Conservation (phyloP, 2,113 vertebrate genomes). For the Ceyx melanurus region DNA sequence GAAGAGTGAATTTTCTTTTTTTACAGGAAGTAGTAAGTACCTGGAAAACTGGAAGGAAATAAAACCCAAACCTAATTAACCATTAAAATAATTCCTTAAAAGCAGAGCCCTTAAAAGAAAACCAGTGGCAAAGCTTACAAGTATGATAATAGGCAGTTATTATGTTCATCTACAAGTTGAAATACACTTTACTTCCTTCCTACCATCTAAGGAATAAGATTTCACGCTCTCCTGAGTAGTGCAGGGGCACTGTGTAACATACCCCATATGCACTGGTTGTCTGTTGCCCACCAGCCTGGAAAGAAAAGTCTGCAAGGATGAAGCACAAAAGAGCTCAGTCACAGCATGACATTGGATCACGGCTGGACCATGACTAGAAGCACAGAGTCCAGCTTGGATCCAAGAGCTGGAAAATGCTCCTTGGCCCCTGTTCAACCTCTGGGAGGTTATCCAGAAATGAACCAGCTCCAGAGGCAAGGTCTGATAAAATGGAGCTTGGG, state of each 20-base stretch:
- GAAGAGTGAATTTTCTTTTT: neutral
- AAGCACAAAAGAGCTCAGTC: neutral
- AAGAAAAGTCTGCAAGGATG: neutral
- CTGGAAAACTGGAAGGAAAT: neutral
- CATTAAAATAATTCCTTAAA: neutral
- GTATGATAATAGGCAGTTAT: neutral
- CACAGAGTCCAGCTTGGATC: slow-evolving; percentile 32
- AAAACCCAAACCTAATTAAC: neutral
- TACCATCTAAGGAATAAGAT: neutral
- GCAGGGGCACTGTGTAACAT: neutral
- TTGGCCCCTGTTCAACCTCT: neutral
- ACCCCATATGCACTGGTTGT: neutral
- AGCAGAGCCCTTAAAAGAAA: neutral
- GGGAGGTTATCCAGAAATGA: slow-evolving; percentile 25
- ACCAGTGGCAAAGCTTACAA: neutral
- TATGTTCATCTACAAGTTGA: neutral
- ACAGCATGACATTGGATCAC: rapidly evolving
- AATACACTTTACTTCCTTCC: neutral
- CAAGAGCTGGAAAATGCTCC: slow-evolving; percentile 45
- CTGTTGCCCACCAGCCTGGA: neutral
- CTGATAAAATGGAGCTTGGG: slow-evolving; percentile 40
- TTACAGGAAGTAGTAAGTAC: slow-evolving; percentile 8
- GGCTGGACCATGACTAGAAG: neutral
- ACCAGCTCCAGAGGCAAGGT: slow-evolving; percentile 32
- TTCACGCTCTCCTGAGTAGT: rapidly evolving